Conservation (phyloP, 2,113 vertebrate species). For the Guaruba guarouba region DNA sequence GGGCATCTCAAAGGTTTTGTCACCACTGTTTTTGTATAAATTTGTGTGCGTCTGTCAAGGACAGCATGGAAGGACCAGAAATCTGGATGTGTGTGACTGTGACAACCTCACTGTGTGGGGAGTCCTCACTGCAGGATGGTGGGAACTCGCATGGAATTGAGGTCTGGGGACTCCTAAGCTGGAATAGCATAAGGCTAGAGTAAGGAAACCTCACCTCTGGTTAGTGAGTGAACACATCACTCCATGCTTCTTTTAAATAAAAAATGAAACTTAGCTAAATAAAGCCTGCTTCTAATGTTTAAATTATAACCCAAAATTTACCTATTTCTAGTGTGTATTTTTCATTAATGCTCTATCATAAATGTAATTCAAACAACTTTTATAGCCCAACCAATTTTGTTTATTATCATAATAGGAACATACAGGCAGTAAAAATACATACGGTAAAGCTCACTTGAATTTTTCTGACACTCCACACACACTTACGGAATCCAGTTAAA, state of each 20-base stretch:
- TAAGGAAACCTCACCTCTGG: not conserved
- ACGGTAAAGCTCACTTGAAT: not conserved
- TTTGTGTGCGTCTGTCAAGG: not conserved
- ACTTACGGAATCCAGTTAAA: not conserved
- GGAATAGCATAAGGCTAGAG: not conserved
- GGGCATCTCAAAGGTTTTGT: not conserved
- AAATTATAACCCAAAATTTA: not conserved
- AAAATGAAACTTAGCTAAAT: not conserved
- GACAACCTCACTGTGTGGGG: fast-evolving
- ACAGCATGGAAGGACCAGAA: not conserved
- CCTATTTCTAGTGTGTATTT: not conserved
- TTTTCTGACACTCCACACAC: not conserved
- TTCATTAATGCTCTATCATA: not conserved
- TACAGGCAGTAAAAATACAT: not conserved
- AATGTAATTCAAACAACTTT: not conserved
- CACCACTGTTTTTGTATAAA: not conserved
- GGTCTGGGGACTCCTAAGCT: not conserved
- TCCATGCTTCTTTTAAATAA: not conserved
- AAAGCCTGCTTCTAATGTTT: not conserved
- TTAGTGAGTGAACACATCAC: not conserved
- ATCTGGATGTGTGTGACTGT: fast-evolving
- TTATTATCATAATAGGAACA: not conserved
- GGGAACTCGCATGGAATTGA: fast-evolving
- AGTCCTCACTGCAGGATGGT: fast-evolving
- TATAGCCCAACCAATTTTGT: not conserved